These are phyloP conservation scores for Andrena bicolor DNA, from an alignment of 2,888 invertebrate species.

Conservation along the genomic window DNA sequence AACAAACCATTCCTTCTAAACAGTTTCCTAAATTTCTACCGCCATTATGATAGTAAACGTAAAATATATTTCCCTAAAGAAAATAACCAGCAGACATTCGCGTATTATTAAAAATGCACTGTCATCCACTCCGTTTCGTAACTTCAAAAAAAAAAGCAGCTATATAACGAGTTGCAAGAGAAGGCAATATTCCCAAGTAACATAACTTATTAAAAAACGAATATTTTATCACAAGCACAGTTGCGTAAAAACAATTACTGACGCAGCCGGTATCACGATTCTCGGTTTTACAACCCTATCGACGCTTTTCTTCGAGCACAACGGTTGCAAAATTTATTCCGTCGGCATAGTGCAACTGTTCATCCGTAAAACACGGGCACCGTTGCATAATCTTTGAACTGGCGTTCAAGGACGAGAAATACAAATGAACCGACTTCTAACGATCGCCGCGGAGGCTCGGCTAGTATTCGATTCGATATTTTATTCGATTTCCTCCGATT, in stretches of 20 bases:
- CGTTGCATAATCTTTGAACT: conserved; percentile 72
- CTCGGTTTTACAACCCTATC: neutral
- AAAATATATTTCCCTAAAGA: neutral
- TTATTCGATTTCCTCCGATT: conserved; percentile 32
- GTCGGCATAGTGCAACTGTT: conserved; percentile 40
- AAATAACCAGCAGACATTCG: neutral
- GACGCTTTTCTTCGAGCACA: neutral
- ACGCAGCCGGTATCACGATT: neutral
- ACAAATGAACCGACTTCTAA: conserved; percentile 67
- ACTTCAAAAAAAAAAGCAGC: neutral
- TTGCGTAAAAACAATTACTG: neutral
- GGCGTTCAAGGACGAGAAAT: conserved; percentile 70
- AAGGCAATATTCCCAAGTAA: neutral
- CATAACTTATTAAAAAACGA: neutral
- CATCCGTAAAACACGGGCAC: conserved; percentile 36
- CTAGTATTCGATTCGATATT: conserved; percentile 4
- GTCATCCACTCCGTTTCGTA: neutral
- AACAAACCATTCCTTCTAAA: neutral
- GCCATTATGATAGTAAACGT: neutral
- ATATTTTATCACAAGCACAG: neutral
- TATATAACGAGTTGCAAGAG: neutral
- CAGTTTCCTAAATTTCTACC: neutral
- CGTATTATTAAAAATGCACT: neutral
- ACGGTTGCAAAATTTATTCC: conserved; percentile 39
- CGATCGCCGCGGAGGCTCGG: conserved; percentile 11